Evolutionary conservation across 2,113 vertebrate species (phyloP).

Genomic region (Zosterops lateralis): DNA sequence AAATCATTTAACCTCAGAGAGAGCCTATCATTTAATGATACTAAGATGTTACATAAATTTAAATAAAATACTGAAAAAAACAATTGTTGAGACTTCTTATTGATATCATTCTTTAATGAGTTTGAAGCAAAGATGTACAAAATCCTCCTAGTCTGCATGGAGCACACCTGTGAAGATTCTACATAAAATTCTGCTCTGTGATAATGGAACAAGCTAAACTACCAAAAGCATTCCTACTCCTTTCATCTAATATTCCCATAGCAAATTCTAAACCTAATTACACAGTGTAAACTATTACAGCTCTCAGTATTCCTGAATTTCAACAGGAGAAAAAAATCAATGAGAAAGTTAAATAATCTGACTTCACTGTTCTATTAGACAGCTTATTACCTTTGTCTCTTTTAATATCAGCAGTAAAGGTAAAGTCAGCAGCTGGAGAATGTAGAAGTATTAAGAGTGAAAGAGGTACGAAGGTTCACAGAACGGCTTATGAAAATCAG

Average conservation of each 20-base stretch:
- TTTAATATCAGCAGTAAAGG: neutral
- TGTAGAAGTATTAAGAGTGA: neutral
- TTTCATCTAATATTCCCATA: neutral
- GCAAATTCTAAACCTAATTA: slow-evolving; percentile 6
- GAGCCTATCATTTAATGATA: neutral
- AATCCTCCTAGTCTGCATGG: neutral
- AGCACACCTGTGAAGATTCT: neutral
- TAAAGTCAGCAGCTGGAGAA: neutral
- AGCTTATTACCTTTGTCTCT: neutral
- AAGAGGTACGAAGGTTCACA: neutral
- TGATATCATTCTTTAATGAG: neutral
- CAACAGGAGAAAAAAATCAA: neutral
- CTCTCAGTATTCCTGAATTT: slow-evolving; percentile 10
- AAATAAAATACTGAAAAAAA: neutral
- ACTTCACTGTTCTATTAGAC: neutral
- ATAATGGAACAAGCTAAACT: neutral
- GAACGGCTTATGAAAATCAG: neutral
- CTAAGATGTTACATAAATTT: neutral
- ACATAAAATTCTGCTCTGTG: neutral
- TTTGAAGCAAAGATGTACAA: neutral
- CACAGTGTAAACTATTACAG: slow-evolving; percentile 1
- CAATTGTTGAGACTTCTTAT: neutral
- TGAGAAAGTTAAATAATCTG: neutral
- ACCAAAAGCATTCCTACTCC: neutral
- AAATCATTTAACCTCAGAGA: neutral